These are phyloP conservation scores for Paramormyrops kingsleyae DNA, from an alignment of 2,113 vertebrate genomes.

Conservation along the genomic window DNA sequence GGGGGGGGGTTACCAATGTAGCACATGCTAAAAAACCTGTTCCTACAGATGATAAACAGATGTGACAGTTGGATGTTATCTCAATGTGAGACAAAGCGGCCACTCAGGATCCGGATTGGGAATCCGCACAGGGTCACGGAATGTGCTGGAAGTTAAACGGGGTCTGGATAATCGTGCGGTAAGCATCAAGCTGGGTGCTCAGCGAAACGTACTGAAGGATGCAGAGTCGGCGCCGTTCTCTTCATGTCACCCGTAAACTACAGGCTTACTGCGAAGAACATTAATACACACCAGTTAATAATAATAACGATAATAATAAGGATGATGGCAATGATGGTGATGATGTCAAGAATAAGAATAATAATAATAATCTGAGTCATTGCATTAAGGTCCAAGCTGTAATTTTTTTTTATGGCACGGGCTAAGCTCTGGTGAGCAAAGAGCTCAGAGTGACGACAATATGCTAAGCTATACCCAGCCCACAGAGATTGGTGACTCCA, in stretches of 20 bases:
- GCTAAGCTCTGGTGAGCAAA: neutral
- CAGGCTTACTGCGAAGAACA: neutral
- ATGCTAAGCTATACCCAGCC: neutral
- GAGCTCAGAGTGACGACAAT: neutral
- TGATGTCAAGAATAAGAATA: neutral
- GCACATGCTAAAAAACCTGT: conserved; percentile 21
- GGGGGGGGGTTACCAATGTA: conserved; percentile 26
- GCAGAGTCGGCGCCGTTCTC: too few relatives aligned
- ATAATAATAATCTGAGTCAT: neutral
- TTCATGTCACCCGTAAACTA: neutral
- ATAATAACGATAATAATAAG: neutral
- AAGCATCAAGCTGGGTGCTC: neutral
- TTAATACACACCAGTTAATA: neutral
- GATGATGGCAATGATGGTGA: neutral
- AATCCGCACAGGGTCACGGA: neutral
- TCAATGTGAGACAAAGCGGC: conserved; percentile 10
- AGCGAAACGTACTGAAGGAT: neutral
- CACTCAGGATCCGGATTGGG: neutral
- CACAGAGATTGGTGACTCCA: neutral
- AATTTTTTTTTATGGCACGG: neutral
- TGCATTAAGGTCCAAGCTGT: neutral
- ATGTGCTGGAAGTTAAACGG: neutral
- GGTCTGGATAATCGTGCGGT: neutral
- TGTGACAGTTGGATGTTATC: conserved; percentile 18
- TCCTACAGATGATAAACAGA: conserved; percentile 9